Evolutionary conservation across 1,140 invertebrate species (phyloP), one percentile per base, ranked within the genome.

Genomic region (Lepidotrigona ventralis): DNA sequence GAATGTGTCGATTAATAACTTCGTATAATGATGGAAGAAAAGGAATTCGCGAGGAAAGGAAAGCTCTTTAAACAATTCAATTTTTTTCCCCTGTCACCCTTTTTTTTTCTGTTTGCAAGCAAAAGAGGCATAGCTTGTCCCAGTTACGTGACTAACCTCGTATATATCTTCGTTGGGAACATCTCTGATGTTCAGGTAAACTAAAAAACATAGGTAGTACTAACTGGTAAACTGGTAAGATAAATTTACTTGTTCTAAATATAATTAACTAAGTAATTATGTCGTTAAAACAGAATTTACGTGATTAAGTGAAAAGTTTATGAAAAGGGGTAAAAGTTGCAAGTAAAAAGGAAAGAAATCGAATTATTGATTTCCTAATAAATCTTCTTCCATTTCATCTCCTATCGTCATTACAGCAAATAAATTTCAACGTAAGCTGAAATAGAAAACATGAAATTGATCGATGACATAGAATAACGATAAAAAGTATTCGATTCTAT

Each of bases 121-220:
- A 26, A 71, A 71, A 71, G 15, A 71, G 8, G 46, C 39, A 26
- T 70, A 39, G 33, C 21, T 46, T 69, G 46, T 53, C 69, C 69
- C 33, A 71, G 69, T 71, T 71, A 71, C 69, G 69, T 19, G 46
- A 51, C n/a, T n/a, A 46, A 71, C 69, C 69, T 11, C 15, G n/a
- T 26, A 71, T 26, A 71, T 51, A 71, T 71, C n/a, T 26, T 26
- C 46, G 2, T 51, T 8, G n/a, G 8, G 8, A n/a, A 46, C 39
- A 46, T 46, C 39, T 46, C 39, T 4, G 39, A 14, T 8, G 23
- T 51, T 71, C 26, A 26, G n/a, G 46, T 51, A 51, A 71, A 19
- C 23, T 71, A 51, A 51, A 60, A 60, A 68, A 70, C 26, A 26
- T 51, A 26, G 23, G 51, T 15, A 23, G 1, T 23, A 1, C 51